Base-by-base conservation (phyloP, 2,888 invertebrate species). In the Salticus scenicus region DNA sequence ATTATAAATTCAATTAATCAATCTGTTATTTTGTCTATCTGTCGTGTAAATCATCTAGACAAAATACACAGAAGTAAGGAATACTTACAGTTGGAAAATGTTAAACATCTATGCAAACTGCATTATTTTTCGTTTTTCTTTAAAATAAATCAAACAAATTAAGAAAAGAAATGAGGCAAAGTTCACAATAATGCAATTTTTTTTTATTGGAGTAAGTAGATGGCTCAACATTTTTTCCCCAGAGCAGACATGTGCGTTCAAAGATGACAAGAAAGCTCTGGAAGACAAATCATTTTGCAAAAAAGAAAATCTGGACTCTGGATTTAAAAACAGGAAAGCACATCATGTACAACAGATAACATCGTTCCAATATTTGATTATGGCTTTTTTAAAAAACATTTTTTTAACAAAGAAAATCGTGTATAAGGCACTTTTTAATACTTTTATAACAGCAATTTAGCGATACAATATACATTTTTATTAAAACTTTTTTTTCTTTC, bases 211-310 rank as follows among this genome's bases (percentile, higher is more conserved):
- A 77, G 73, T 83, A 84, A 78, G 84, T 84, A 84, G 77, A 78
- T 69, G 84, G 84, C 66, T 84, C 73, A 76, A 75, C 76, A n/a
- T n/a, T 84, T 73, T 81, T 51, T 57, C 57, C 17, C 82, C 77
- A 84, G 84, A 84, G 84, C 84, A 63, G 77, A 78, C 77, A 84
- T 84, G 84, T 84, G 84, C 84, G 84, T 84, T 77, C 77, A 72
- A 24, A 73, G 71, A 77, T 76, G 76, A 72, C 72, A 67, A 67
- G 67, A 84, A 78, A 84, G 71, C 73, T 84, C 77, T 42, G 77
- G 76, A 76, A 73, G 73, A 72, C 72, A n/a, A 67, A 41, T 47
- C 28, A 57, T 31, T 33, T 30, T 33, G 20, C 30, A n/a, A n/a
- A n/a, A n/a, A 42, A 47, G 20, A 66, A 41, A 66, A 28, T 47